Evolutionary conservation across 2,888 invertebrate species (phyloP).

Genomic region (Drosophila hamatofila): DNA sequence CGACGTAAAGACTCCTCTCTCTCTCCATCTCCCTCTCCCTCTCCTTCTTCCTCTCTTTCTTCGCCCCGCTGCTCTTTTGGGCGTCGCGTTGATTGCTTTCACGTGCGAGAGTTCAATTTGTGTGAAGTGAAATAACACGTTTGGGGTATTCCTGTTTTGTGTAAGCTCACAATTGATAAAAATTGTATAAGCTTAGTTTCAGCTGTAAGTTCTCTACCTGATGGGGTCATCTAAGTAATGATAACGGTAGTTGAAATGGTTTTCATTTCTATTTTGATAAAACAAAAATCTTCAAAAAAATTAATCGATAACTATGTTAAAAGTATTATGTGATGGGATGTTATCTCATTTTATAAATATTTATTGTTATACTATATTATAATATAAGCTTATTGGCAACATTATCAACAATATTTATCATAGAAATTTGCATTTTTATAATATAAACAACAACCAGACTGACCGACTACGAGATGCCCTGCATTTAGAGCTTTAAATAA

Average conservation of each 20-base stretch:
- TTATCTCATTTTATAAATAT: too few species aligned
- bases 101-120: slow-evolving; percentile 50
- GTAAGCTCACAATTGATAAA: neutral
- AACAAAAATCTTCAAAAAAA: neutral
- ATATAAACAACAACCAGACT: neutral
- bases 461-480: neutral
- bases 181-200: neutral
- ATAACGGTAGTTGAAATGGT: neutral
- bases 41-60: neutral
- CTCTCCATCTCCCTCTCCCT: too few species aligned
- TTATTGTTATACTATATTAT: neutral
- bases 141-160: neutral
- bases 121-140: neutral
- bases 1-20: slow-evolving; percentile 14
- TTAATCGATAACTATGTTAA: neutral
- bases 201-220: neutral
- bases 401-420: neutral
- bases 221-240: neutral
- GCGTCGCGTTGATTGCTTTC: slow-evolving; percentile 64
- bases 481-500: neutral
- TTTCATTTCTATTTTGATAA: neutral
- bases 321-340: too few species aligned
- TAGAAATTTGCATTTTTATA: neutral
- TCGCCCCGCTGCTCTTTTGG: slow-evolving; percentile 19
- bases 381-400: neutral